Evolutionary conservation across 2,888 invertebrate species (phyloP).

Genomic region (Strigamia crassipes): DNA sequence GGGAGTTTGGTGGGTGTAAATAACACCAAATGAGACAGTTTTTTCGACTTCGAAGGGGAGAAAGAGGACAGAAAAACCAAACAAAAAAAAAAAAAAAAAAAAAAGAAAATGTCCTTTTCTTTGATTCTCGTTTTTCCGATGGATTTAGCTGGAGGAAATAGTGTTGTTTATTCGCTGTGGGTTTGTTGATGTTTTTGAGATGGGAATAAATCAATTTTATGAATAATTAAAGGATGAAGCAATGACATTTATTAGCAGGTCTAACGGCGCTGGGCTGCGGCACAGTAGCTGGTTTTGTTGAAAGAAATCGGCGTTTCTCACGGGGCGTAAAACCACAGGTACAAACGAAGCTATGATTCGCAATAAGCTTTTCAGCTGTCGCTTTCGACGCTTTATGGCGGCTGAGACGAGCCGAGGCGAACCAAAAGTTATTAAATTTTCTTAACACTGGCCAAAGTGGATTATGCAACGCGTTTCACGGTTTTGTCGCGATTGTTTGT

Average conservation of each 20-base stretch:
- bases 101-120: background rate
- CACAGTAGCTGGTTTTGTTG: background rate
- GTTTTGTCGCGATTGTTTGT: no score
- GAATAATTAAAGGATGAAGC: slow-evolving; percentile 28
- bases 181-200: slow-evolving; percentile 12
- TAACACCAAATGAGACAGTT: slow-evolving; percentile 33
- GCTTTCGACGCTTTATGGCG: background rate
- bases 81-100: no score
- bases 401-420: background rate
- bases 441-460: background rate
- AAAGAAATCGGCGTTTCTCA: background rate
- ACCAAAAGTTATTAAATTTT: background rate
- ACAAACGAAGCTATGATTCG: background rate
- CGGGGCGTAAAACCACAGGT: slow-evolving; percentile 7
- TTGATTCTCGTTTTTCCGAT: background rate
- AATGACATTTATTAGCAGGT: background rate
- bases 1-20: slow-evolving; percentile 24
- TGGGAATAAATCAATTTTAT: slow-evolving; percentile 23
- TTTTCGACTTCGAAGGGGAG: background rate
- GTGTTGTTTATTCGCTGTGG: background rate
- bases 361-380: background rate
- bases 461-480: background rate
- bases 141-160: background rate
- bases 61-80: no score
- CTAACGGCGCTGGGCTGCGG: background rate